Percentiles rank a stretch among this genome's conserved stretches.
Evolutionary conservation across 2,113 vertebrate genomes (phyloP).

Genomic region (Macquaria australasica): DNA sequence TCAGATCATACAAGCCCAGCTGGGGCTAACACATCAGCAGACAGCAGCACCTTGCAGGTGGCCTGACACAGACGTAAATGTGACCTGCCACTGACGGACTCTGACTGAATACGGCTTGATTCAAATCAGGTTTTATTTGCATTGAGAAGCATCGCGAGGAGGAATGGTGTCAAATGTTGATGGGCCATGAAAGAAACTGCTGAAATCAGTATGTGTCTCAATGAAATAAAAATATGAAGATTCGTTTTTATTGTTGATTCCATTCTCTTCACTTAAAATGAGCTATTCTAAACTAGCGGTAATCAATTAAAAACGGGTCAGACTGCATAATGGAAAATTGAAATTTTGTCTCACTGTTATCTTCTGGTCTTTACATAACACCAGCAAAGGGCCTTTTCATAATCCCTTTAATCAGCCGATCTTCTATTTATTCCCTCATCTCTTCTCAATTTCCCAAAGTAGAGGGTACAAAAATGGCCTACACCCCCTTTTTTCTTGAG

Average conservation of each 20-base stretch:
- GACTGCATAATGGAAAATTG: not conserved
- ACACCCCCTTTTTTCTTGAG: conserved; percentile 71
- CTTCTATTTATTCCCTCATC: conserved; percentile 56
- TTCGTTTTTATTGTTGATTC: not conserved
- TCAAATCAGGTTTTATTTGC: conserved; percentile 68
- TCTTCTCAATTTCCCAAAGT: conserved; percentile 58
- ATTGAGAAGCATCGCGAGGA: conserved; percentile 29
- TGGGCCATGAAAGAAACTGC: conserved; percentile 18
- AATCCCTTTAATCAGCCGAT: conserved; percentile 47
- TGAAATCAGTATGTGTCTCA: not conserved
- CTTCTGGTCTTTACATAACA: conserved; percentile 28
- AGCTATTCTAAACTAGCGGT: not conserved
- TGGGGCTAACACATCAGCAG: conserved; percentile 75
- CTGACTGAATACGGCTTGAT: conserved; percentile 58
- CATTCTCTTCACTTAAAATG: not conserved
- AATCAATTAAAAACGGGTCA: conserved; percentile 18
- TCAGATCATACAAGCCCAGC: conserved; percentile 78
- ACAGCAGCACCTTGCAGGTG: conserved; percentile 76
- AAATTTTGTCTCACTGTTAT: conserved; percentile 22
- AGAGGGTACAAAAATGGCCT: conserved; percentile 65
- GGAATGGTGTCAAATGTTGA: conserved; percentile 39
- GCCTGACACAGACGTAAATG: conserved; percentile 76
- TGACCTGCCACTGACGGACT: conserved; percentile 76
- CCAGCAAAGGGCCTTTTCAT: conserved; percentile 33
- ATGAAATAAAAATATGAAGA: not conserved